Conservation (phyloP, 2,888 invertebrate genomes). For the Celastrina argiolus region DNA sequence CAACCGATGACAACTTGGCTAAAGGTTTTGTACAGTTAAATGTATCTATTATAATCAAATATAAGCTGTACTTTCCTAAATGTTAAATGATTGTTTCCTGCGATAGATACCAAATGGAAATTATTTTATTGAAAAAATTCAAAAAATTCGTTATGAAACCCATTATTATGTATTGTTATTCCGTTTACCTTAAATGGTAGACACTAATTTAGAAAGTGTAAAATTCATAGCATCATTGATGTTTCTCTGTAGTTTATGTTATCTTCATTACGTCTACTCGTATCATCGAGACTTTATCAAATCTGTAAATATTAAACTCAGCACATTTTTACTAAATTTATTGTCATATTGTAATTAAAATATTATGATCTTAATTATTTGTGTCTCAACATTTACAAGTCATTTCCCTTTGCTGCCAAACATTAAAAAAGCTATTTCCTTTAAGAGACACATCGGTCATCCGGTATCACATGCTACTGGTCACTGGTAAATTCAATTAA, state of each 20-base stretch:
- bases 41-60: too few species aligned
- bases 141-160: conserved; percentile 7
- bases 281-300: neutral
- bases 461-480: neutral
- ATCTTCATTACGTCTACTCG: neutral
- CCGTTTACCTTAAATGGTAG: conserved; percentile 13
- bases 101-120: neutral
- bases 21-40: too few species aligned
- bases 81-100: neutral
- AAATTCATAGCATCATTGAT: conserved; percentile 7
- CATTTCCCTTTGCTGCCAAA: neutral
- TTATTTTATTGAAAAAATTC: neutral
- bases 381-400: neutral
- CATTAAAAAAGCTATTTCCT: neutral
- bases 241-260: neutral
- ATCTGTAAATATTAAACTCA: neutral
- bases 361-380: neutral
- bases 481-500: neutral
- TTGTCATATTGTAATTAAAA: neutral
- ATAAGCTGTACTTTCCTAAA: too few species aligned
- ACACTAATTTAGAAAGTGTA: conserved; percentile 10
- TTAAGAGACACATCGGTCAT: neutral
- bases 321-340: neutral
- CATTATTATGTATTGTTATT: neutral
- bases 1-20: too few species aligned